These are phyloP conservation scores for Agonopterix arenella DNA, from an alignment of 2,888 invertebrate species.

Conservation along the genomic window DNA sequence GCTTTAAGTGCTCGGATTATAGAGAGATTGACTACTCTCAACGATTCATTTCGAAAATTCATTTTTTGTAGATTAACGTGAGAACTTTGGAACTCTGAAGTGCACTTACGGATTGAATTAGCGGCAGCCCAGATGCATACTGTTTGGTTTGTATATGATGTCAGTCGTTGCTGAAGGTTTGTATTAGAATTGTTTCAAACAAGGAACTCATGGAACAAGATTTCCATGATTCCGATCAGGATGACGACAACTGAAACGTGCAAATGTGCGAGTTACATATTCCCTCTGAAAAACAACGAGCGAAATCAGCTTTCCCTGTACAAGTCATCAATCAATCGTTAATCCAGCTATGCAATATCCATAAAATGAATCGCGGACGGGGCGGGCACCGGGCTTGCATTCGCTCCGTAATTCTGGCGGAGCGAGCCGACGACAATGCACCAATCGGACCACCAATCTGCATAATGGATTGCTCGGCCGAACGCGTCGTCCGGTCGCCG, in stretches of 20 bases:
- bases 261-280: neutral
- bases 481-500: constrained; percentile 61
- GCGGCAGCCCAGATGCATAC: too few species aligned
- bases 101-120: too few species aligned
- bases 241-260: too few species aligned
- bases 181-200: too few species aligned
- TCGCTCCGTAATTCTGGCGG: constrained; percentile 35
- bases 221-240: too few species aligned
- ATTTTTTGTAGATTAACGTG: too few species aligned
- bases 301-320: constrained; percentile 38
- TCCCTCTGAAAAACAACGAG: constrained; percentile 10
- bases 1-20: constrained; percentile 22
- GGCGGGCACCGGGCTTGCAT: constrained; percentile 1
- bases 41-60: too few species aligned
- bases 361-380: constrained; percentile 42
- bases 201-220: too few species aligned
- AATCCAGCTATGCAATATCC: constrained; percentile 63
- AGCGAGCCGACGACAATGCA: constrained; percentile 67
- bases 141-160: too few species aligned
- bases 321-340: constrained; percentile 64
- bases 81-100: too few species aligned
- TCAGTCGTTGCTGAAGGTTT: too few species aligned
- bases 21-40: neutral
- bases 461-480: constrained; percentile 74
- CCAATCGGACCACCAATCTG: constrained; percentile 73